A percentile compares a stretch with the other conserved stretches of the same genome.
phyloP scores from a whole-genome alignment of 2,888 invertebrate species.

The Volucella zonaria region DNA sequence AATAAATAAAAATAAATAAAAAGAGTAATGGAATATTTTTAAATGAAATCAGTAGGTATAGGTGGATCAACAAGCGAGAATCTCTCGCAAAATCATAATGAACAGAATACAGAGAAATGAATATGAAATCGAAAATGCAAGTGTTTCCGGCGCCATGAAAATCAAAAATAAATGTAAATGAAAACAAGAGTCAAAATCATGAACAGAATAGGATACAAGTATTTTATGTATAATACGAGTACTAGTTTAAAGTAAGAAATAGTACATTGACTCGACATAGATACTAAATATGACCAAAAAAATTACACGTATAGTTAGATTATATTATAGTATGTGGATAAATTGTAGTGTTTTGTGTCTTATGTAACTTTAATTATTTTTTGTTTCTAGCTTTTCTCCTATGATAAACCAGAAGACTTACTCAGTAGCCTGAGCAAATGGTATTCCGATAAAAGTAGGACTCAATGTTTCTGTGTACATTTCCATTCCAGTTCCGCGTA shows the following conservation, averaged over 20 bases:
- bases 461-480: slow-evolving; percentile 99
- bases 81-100: slow-evolving; percentile 49
- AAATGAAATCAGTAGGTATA: slow-evolving; percentile 20
- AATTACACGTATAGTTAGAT: slow-evolving; percentile 58
- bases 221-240: slow-evolving; percentile 65
- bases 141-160: background rate
- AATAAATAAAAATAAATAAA: slow-evolving; percentile 18
- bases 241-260: slow-evolving; percentile 49
- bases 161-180: background rate
- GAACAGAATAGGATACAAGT: slow-evolving; percentile 65
- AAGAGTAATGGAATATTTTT: slow-evolving; percentile 5
- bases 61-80: slow-evolving; percentile 39
- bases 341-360: slow-evolving; percentile 61
- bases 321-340: slow-evolving; percentile 46
- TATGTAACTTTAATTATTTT: slow-evolving; percentile 37
- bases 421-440: slow-evolving; percentile 99
- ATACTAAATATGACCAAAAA: slow-evolving; percentile 68
- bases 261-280: slow-evolving; percentile 71
- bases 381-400: slow-evolving; percentile 64
- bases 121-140: slow-evolving; percentile 60
- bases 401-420: slow-evolving; percentile 86
- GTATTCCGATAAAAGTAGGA: slow-evolving; percentile 98
- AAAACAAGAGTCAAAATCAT: slow-evolving; percentile 27
- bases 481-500: slow-evolving; percentile 99
- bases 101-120: slow-evolving; percentile 9